Evolutionary conservation across 2,113 vertebrate species (phyloP), one percentile per base, ranked within the genome.

Genomic region (Ammodytes dubius): DNA sequence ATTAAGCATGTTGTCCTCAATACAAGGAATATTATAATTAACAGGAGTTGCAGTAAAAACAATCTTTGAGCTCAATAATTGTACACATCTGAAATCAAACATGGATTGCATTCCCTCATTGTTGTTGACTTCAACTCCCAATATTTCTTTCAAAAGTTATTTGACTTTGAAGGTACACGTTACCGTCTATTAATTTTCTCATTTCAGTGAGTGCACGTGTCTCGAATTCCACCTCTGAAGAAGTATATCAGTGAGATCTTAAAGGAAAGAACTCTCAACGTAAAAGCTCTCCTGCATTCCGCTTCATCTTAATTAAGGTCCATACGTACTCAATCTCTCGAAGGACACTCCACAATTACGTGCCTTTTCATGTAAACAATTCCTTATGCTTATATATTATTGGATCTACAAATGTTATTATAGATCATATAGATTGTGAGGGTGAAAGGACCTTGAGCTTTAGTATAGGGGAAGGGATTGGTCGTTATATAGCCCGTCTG

Each of bases 1-100:
- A 92, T 90, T 78, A 88, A 92, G 75, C 63, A 78, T 86, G 90
- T 87, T 89, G 78, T 89, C 82, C 90, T 86, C 83, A 84, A 89
- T 89, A 87, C 54, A 88, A 64, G 42, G 52, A 46, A 76, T 81
- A 65, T 84, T 54, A 79, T 76, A 87, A 89, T 82, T 74, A 81
- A 70, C 78, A 76, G 54, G 39, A 74, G 43, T 11, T 71, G 68
- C 39, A 6, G 71, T 66, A 53, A 77, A 72, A 19, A 27, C 50
- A 73, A 35, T 5, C 27, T 68, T 66, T 52, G 42, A 64, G 50
- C 12, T 79, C 49, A 52, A 46, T 3, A 43, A 19, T 45, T 64
- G 14, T 46, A 42, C 68, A 37, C 10, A 50, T 63, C 53, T 66
- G 0, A 72, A 73, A 40, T 70, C 39, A 52, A 47, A 75, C 60